Evolutionary conservation across 2,113 vertebrate species (phyloP).

Genomic region (Rhineura floridana): DNA sequence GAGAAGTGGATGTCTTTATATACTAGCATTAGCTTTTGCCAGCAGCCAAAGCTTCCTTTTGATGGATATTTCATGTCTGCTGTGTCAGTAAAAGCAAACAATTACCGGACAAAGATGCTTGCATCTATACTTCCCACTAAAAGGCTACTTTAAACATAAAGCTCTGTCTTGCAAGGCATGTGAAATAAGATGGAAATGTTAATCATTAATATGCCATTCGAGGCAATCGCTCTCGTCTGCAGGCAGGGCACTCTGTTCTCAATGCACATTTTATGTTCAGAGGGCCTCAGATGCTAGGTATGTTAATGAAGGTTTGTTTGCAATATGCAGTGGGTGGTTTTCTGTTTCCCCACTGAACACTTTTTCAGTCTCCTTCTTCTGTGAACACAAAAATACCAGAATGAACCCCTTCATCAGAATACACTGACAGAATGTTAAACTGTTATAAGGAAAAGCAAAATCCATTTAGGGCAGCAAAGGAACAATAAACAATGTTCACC

Average conservation of each 20-base stretch:
- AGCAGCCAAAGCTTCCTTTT: neutral
- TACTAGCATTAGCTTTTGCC: neutral
- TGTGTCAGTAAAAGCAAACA: neutral
- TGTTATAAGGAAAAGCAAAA: slow-evolving; percentile 49
- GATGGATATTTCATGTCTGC: neutral
- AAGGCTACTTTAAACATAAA: slow-evolving; percentile 8
- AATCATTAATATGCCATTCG: slow-evolving; percentile 5
- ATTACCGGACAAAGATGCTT: neutral
- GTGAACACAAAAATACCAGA: slow-evolving; percentile 42
- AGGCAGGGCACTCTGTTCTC: slow-evolving; percentile 11
- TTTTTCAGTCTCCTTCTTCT: slow-evolving; percentile 11
- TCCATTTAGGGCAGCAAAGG: slow-evolving; percentile 35
- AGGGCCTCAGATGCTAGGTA: neutral
- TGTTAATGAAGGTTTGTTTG: slow-evolving; percentile 11
- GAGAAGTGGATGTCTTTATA: neutral
- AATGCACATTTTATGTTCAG: neutral
- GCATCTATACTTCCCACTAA: slow-evolving; percentile 18
- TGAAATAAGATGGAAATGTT: neutral
- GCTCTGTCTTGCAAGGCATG: neutral
- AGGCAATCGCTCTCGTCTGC: slow-evolving; percentile 8
- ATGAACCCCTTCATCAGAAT: slow-evolving; percentile 52
- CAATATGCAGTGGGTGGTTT: slow-evolving; percentile 23
- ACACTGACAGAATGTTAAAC: slow-evolving; percentile 44
- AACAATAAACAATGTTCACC: slow-evolving; percentile 40
- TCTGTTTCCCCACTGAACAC: slow-evolving; percentile 20